Evolutionary conservation across 2,888 invertebrate species (phyloP), one percentile per base, ranked within the genome.

Genomic region (Scrobipalpa atriplicella): DNA sequence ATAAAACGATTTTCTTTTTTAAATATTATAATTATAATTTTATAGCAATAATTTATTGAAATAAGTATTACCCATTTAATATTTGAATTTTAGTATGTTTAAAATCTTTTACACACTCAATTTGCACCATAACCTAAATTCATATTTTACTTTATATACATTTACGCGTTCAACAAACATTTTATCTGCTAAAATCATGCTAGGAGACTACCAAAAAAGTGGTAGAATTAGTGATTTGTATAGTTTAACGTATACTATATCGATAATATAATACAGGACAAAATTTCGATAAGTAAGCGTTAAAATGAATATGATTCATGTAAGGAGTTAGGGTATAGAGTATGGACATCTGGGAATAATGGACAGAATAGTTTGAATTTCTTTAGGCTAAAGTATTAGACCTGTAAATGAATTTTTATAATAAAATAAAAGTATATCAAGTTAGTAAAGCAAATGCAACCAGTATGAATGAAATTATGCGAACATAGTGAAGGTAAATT

Each of bases 141-240:
- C 16, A 47, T 47, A 47, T 47, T 47, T 16, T 16, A 16, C n/a
- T 16, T 47, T 47, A n/a, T 6, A 29, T 5, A 29, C 5, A 3
- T 2, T n/a, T 0, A 0, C 8, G 16, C 3, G 16, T 47, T 47
- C 16, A 47, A 47, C 11, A 39, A 61, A 41, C 62, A 60, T 60
- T 63, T 62, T 52, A 54, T 60, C 51, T 29, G 47, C 47, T 62
- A 29, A 29, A 18, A n/a, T 58, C 63, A 70, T 68, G 69, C 70
- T 87, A 88, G 89, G 86, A 87, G 72, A 76, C 86, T 87, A 85
- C 89, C 87, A 89, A 89, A 89, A 84, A 86, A 77, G 69, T 81
- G 85, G 87, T 87, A 85, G 84, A 74, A 70, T 73, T 75, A 36
- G 51, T 13, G 51, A 65, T 41, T 64, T 39, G 38, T 74, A 76